Evolutionary conservation across 92 coral and sea anemone genomes (phyloP).

Genomic region (Nematostella vectensis): DNA sequence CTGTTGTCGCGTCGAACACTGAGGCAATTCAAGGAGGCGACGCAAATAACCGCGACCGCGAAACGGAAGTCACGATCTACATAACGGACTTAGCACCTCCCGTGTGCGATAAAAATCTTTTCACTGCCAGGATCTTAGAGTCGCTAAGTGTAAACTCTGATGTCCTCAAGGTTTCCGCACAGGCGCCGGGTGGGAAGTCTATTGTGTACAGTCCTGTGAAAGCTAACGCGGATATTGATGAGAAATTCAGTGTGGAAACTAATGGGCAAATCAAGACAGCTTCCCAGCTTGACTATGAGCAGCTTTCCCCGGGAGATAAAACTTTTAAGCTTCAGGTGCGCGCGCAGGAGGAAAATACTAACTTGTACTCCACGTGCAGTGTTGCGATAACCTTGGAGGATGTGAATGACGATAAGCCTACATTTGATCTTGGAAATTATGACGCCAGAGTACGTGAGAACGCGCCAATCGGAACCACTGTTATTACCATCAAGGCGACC

Average conservation of each 20-base stretch:
- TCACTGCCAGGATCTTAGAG: slow-evolving; percentile 36
- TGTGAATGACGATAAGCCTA: slow-evolving; percentile 82
- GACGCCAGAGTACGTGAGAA: slow-evolving; percentile 83
- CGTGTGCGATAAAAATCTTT: slow-evolving; percentile 15
- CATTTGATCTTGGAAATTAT: slow-evolving; percentile 68
- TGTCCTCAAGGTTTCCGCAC: slow-evolving; percentile 37
- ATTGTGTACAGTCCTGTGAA: slow-evolving; percentile 61
- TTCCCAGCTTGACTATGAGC: slow-evolving; percentile 60
- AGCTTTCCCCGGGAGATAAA: slow-evolving; percentile 17
- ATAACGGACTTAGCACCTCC: slow-evolving; percentile 52
- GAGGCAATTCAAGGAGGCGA: slow-evolving; percentile 39
- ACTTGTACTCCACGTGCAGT: slow-evolving; percentile 52
- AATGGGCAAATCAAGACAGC: slow-evolving; percentile 61
- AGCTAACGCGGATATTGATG: slow-evolving; percentile 44
- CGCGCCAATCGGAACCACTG: slow-evolving; percentile 32
- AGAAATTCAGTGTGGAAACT: slow-evolving; percentile 57
- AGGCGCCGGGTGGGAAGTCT: slow-evolving; percentile 11
- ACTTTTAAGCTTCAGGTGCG: slow-evolving; percentile 61
- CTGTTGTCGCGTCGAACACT: slow-evolving; percentile 52
- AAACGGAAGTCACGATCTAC: slow-evolving; percentile 56
- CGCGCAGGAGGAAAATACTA: slow-evolving; percentile 42
- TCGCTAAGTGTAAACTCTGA: slow-evolving; percentile 9
- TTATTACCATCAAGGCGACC: slow-evolving; percentile 67
- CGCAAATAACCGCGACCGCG: slow-evolving; percentile 18
- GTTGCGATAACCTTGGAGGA: slow-evolving; percentile 45